Percentiles rank a stretch among this genome's conserved stretches.
These are phyloP conservation scores for Campaea margaritaria DNA, from an alignment of 2,888 invertebrate species.

Conservation along the genomic window DNA sequence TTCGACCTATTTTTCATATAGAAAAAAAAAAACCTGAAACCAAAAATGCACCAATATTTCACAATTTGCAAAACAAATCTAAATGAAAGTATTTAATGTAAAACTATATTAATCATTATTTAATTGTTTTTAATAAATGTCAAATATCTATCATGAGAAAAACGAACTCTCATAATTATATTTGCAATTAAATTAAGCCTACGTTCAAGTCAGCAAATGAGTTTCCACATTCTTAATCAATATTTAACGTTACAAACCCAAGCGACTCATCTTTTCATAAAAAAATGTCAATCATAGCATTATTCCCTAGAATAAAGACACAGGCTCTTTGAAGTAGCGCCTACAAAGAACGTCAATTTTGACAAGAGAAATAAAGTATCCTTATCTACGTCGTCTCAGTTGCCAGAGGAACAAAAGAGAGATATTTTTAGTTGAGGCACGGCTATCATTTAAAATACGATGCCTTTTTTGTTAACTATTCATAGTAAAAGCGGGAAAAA, in stretches of 20 bases:
- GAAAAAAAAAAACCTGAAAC: too few relatives aligned
- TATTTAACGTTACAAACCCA: neutral
- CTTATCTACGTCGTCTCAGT: conserved; percentile 31
- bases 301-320: conserved; percentile 20
- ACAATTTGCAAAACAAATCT: too few relatives aligned
- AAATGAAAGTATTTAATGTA: too few relatives aligned
- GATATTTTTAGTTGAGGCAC: conserved; percentile 30
- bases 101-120: too few relatives aligned
- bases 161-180: too few relatives aligned
- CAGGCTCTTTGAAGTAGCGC: conserved; percentile 33
- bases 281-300: conserved; percentile 33
- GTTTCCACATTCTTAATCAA: neutral
- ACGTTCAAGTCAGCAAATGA: too few relatives aligned
- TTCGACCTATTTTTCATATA: too few relatives aligned
- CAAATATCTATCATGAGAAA: too few relatives aligned
- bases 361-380: conserved; percentile 35
- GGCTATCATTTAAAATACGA: conserved; percentile 23
- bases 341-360: conserved; percentile 34
- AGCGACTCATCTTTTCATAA: conserved; percentile 4
- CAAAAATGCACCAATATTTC: too few relatives aligned
- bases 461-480: neutral
- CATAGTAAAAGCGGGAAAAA: too few relatives aligned
- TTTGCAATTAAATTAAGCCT: too few relatives aligned
- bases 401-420: conserved; percentile 28
- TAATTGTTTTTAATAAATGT: too few relatives aligned